Conservation (phyloP, 2,113 vertebrate genomes). For the Leptobrachium leishanense region DNA sequence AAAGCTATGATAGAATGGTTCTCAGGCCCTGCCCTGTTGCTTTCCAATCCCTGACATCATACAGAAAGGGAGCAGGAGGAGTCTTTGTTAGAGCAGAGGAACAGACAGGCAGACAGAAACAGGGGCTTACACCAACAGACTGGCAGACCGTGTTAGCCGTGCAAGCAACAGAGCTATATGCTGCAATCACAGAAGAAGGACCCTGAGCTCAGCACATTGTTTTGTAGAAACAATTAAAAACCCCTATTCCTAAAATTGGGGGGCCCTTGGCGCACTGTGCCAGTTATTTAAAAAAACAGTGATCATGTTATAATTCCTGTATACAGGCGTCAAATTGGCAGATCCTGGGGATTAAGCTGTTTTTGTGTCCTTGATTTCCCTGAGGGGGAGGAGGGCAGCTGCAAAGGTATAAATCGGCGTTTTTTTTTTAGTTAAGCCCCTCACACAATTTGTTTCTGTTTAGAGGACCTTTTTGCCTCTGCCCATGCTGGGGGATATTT, state of each 20-base stretch:
- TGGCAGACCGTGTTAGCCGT: constrained; percentile 8
- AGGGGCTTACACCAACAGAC: neutral
- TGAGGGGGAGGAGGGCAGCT: neutral
- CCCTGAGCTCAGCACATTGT: neutral
- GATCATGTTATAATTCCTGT: neutral
- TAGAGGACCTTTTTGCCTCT: neutral
- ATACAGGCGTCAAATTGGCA: neutral
- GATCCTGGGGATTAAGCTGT: neutral
- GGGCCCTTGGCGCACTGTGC: neutral
- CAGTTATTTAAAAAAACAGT: neutral
- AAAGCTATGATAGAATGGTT: constrained; percentile 17
- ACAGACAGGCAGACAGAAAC: constrained; percentile 18
- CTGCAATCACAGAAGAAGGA: neutral
- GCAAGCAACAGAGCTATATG: neutral
- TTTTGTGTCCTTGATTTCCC: neutral
- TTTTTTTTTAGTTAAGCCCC: neutral
- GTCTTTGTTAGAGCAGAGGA: constrained; percentile 28
- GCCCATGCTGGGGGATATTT: constrained; percentile 2
- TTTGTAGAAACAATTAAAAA: neutral
- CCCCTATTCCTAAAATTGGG: neutral
- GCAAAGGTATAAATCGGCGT: neutral
- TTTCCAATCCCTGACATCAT: constrained; percentile 47
- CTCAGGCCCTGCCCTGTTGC: constrained; percentile 39
- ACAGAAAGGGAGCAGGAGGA: constrained; percentile 29
- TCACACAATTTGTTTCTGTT: neutral